These are phyloP conservation scores for Margarornis squamiger DNA, from an alignment of 2,797 vertebrate species.

Conservation along the genomic window DNA sequence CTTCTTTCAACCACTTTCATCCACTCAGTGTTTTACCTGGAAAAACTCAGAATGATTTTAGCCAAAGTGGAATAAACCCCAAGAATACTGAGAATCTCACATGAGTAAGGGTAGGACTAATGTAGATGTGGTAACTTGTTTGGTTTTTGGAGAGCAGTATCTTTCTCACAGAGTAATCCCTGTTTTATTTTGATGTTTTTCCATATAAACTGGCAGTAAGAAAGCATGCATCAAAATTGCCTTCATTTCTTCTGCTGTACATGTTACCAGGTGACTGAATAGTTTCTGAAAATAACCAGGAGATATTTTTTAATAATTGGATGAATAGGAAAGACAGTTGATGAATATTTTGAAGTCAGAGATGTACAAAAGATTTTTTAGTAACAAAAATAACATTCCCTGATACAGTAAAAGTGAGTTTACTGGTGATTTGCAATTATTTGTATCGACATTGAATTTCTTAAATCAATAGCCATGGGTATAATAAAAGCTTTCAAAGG, in stretches of 20 bases:
- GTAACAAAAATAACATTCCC: neutral
- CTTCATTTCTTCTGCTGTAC: neutral
- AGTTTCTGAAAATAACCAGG: neutral
- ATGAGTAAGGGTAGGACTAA: neutral
- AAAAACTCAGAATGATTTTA: neutral
- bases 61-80: neutral
- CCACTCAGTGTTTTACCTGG: neutral
- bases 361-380: neutral
- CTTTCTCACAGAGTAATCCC: neutral
- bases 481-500: neutral
- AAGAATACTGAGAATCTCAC: neutral
- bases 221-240: neutral
- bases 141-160: neutral
- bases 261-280: neutral
- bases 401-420: neutral
- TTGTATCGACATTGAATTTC: neutral
- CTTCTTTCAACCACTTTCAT: neutral
- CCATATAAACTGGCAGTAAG: neutral
- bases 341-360: neutral
- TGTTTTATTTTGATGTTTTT: neutral
- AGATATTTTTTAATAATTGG: neutral
- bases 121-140: neutral
- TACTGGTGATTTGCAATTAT: neutral
- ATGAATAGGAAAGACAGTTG: neutral
- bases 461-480: neutral